Evolutionary conservation across 2,888 invertebrate genomes (phyloP), one percentile per base, ranked within the genome.

Genomic region (Leptothorax acervorum): DNA sequence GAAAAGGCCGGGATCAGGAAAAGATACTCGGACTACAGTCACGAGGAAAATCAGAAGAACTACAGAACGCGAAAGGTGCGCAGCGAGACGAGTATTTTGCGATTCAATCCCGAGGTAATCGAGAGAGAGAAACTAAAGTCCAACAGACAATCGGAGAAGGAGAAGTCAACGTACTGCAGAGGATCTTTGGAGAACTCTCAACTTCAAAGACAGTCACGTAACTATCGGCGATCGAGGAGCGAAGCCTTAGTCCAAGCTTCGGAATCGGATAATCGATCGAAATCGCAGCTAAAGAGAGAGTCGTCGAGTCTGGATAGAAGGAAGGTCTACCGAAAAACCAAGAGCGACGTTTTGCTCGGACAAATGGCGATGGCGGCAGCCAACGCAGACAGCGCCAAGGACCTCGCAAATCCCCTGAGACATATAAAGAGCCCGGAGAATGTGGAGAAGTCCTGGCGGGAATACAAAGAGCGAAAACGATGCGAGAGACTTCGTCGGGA

Each of bases 391-490:
- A 91, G 91, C 0, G 92, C 91, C 15, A 87, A 65, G 66, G 91
- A 92, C 28, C 51, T 82, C 66, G 82, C 68, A 55, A 85, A 87
- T 78, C 78, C 83, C 2, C 81, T 84, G 60, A 63, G 92, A 45
- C 86, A 92, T 0, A 87, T 90, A 23, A 91, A 88, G 31, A 91
- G 91, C 48, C 91, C 93, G 66, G 93, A 92, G 53, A 92, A 91
- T 60, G 86, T 92, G 1, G 92, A 93, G 57, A 90, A 92, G 5
- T 94, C 93, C 18, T 94, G 94, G 94, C 91, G 92, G 3, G 94
- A 93, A 83, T 94, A 93, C 85, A 93, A 92, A 79, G 93, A 94
- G 60, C 87, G 92, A 8, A 93, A 92, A 82, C 91, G 88, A 45
- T 90, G 88, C 31, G 93, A 94, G 71, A 90, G 89, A 15, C 53